phyloP scores from a whole-genome alignment of 1,140 invertebrate species.

The Zophobas atratus region DNA sequence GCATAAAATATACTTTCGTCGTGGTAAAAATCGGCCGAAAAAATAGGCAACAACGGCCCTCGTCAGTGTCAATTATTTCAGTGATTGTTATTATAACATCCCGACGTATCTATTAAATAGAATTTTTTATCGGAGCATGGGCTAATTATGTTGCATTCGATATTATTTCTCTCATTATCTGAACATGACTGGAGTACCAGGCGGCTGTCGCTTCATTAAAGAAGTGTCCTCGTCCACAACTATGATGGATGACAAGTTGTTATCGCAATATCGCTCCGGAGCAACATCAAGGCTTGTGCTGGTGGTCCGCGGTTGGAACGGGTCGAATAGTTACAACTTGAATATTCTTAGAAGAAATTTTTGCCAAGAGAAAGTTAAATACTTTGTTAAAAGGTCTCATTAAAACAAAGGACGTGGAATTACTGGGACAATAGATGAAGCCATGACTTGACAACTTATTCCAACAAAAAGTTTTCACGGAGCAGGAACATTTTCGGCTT shows the following conservation, averaged over 20 bases:
- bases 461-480: too few relatives aligned
- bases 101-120: constrained; percentile 45
- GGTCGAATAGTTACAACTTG: background rate
- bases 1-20: constrained; percentile 39
- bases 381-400: too few relatives aligned
- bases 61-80: constrained; percentile 41
- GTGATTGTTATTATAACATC: constrained; percentile 35
- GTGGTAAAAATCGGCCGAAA: constrained; percentile 6
- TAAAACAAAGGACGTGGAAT: too few relatives aligned
- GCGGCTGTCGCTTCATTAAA: constrained; percentile 64
- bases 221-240: constrained; percentile 59
- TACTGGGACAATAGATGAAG: too few relatives aligned
- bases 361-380: too few relatives aligned
- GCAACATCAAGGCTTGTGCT: constrained; percentile 46
- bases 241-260: constrained; percentile 62
- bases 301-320: constrained; percentile 45
- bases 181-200: constrained; percentile 58
- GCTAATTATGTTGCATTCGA: constrained; percentile 60
- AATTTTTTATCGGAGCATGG: constrained; percentile 35
- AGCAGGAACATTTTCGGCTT: too few relatives aligned
- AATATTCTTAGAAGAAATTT: too few relatives aligned
- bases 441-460: too few relatives aligned
- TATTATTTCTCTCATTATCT: constrained; percentile 61
- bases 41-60: constrained; percentile 25
- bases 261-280: constrained; percentile 58